phyloP scores from a whole-genome alignment of 2,797 vertebrate species.

The Thalassophryne amazonica region DNA sequence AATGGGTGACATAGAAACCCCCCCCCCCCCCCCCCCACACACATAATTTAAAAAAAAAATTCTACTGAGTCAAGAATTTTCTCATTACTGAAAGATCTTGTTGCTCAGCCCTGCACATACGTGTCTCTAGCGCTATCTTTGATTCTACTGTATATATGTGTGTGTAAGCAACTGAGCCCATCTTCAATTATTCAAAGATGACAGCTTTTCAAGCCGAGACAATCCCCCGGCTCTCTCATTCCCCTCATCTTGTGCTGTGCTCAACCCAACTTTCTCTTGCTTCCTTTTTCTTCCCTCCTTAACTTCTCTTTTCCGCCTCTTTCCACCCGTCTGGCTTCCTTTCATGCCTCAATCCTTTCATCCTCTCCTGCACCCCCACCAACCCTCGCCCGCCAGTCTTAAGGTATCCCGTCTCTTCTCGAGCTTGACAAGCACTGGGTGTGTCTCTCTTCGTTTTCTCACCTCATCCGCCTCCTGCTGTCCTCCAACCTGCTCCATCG shows the following conservation, averaged over 20 bases:
- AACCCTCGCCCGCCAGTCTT: slow-evolving; percentile 30
- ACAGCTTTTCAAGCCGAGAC: slow-evolving; percentile 62
- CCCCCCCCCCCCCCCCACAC: too few species aligned
- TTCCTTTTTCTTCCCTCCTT: slow-evolving; percentile 33
- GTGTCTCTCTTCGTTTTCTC: slow-evolving; percentile 43
- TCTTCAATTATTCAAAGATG: slow-evolving; percentile 73
- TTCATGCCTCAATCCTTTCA: slow-evolving; percentile 74
- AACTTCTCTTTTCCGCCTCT: slow-evolving; percentile 63
- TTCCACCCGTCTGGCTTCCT: slow-evolving; percentile 62
- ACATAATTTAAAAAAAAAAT: slow-evolving; percentile 39
- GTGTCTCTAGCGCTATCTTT: slow-evolving; percentile 36
- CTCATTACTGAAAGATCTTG: slow-evolving; percentile 56
- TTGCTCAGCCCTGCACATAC: slow-evolving; percentile 27
- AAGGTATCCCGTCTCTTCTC: slow-evolving; percentile 46
- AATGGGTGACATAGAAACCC: slow-evolving; percentile 33
- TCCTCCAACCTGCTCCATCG: slow-evolving; percentile 26
- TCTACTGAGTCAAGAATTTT: slow-evolving; percentile 54
- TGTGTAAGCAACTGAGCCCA: slow-evolving; percentile 40
- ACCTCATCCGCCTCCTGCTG: slow-evolving; percentile 17
- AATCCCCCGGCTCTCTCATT: slow-evolving; percentile 22
- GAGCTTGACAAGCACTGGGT: slow-evolving; percentile 61
- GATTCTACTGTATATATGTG: slow-evolving; percentile 26
- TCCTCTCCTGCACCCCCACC: slow-evolving; percentile 45
- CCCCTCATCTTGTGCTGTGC: slow-evolving; percentile 45
- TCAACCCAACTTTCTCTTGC: slow-evolving; percentile 60